phyloP scores from a whole-genome alignment of 2,113 vertebrate species.

The Dromaius novaehollandiae region DNA sequence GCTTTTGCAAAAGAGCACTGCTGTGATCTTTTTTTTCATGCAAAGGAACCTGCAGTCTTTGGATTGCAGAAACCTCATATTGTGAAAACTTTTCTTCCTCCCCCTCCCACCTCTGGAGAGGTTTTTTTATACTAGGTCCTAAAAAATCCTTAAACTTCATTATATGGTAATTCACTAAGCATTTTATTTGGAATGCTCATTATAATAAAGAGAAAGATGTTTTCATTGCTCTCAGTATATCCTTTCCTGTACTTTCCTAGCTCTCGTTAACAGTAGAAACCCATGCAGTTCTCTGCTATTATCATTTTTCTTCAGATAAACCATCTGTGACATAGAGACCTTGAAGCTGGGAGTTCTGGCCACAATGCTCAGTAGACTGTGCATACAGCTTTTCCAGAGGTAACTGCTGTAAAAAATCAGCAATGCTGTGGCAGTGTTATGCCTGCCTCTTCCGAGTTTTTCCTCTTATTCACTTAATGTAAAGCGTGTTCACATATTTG shows the following conservation, averaged over 20 bases:
- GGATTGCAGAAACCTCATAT: neutral
- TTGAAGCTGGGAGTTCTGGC: slow-evolving; percentile 22
- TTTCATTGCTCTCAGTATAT: slow-evolving; percentile 1
- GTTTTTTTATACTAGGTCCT: neutral
- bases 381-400: slow-evolving; percentile 1
- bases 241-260: slow-evolving; percentile 25
- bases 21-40: neutral
- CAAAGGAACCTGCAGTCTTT: neutral
- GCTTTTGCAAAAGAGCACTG: neutral
- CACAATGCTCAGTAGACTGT: slow-evolving; percentile 49
- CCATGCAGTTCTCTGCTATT: slow-evolving; percentile 75
- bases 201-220: neutral
- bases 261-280: slow-evolving; percentile 71
- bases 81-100: neutral
- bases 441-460: neutral
- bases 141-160: neutral
- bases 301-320: slow-evolving; percentile 77
- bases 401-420: slow-evolving; percentile 41
- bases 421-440: neutral
- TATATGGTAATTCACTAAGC: neutral
- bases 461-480: neutral
- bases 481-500: neutral
- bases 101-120: neutral
- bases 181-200: slow-evolving; percentile 6
- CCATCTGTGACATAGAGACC: slow-evolving; percentile 73